phyloP scores from a whole-genome alignment of 1,140 invertebrate species.

The Drosophila ananassae region DNA sequence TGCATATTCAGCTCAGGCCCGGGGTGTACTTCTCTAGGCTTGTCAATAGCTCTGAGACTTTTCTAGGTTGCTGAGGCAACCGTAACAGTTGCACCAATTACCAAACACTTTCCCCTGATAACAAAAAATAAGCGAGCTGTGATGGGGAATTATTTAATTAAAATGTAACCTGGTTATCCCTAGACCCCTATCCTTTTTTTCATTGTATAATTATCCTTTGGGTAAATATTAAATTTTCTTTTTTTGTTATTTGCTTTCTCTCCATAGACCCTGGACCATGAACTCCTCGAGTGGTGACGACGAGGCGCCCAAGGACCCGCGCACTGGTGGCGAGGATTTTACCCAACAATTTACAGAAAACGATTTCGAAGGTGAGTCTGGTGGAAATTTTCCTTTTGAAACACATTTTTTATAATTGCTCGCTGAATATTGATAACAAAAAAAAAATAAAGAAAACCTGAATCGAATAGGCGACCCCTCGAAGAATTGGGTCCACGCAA shows the following conservation, averaged over 20 bases:
- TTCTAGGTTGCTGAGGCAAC: neutral
- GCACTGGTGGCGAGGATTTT: slow-evolving; percentile 88
- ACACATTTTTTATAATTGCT: slow-evolving; percentile 15
- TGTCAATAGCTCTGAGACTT: neutral
- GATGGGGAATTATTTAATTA: slow-evolving; percentile 4
- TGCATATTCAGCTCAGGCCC: slow-evolving; percentile 14
- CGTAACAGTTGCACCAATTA: neutral
- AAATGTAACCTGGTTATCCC: neutral
- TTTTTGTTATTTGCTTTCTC: neutral
- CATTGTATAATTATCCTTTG: slow-evolving; percentile 13
- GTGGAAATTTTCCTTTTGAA: slow-evolving; percentile 5
- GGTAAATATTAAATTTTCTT: slow-evolving; percentile 10
- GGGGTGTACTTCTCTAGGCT: neutral
- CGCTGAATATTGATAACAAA: slow-evolving; percentile 26
- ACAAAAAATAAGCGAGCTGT: neutral
- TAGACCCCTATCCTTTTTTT: slow-evolving; percentile 3
- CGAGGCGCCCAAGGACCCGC: slow-evolving; percentile 93
- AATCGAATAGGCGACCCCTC: slow-evolving; percentile 1
- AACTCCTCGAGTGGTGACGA: slow-evolving; percentile 88
- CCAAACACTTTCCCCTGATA: slow-evolving; percentile 1
- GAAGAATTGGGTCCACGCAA: slow-evolving; percentile 4
- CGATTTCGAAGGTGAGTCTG: slow-evolving; percentile 91
- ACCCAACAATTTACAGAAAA: slow-evolving; percentile 93
- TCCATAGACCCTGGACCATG: slow-evolving; percentile 86
- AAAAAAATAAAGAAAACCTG: slow-evolving; percentile 1